Conservation (phyloP, 2,888 invertebrate genomes). For the Cosmopolites sordidus region DNA sequence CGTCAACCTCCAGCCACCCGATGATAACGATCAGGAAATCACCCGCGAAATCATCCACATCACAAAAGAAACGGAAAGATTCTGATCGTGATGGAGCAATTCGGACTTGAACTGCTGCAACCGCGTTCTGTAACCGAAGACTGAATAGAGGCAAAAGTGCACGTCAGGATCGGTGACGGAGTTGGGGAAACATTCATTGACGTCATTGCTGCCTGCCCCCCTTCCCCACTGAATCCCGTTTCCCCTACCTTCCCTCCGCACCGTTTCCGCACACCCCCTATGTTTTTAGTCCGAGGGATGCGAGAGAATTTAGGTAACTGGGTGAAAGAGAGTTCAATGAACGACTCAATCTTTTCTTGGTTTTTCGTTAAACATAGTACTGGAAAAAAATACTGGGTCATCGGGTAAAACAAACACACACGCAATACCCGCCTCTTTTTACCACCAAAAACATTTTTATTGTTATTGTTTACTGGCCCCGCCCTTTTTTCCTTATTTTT, state of each 20-base stretch:
- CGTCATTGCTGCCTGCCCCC: constrained; percentile 35
- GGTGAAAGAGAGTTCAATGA: constrained; percentile 38
- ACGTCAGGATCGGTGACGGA: constrained; percentile 25
- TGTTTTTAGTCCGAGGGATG: not conserved
- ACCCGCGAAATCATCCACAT: not conserved
- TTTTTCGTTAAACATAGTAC: no score
- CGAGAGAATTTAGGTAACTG: constrained; percentile 39
- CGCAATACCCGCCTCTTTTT: no score
- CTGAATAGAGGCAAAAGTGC: constrained; percentile 23
- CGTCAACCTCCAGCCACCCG: not conserved
- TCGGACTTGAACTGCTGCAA: no score
- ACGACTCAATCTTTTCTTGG: no score
- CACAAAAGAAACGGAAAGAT: not conserved
- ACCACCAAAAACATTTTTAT: no score
- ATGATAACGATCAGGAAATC: not conserved
- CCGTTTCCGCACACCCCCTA: constrained; percentile 16
- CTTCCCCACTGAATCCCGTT: constrained; percentile 23
- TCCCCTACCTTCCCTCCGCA: constrained; percentile 26
- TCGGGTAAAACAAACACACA: no score
- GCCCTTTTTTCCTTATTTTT: no score
- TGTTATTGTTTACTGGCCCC: no score
- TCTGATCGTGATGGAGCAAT: no score
- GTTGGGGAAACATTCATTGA: constrained; percentile 33
- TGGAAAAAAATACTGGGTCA: no score
- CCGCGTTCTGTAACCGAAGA: constrained; percentile 14